Conservation (phyloP, 1,140 invertebrate genomes). For the Musca domestica region DNA sequence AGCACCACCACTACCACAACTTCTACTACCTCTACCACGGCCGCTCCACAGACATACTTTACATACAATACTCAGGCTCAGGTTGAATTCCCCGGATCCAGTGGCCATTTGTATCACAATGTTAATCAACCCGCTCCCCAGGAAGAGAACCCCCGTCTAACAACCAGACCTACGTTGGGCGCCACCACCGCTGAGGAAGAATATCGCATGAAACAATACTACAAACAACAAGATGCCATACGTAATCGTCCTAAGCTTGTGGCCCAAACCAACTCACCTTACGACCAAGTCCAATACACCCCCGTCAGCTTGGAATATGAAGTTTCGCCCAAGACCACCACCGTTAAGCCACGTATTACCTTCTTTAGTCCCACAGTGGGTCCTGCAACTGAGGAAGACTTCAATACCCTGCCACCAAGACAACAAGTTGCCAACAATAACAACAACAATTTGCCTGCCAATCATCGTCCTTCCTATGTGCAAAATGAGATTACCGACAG, state of each 20-base stretch:
- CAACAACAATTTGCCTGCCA: slow-evolving; percentile 28
- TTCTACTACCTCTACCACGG: slow-evolving; percentile 39
- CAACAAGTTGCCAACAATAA: neutral
- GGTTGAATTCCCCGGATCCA: slow-evolving; percentile 44
- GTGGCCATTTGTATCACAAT: slow-evolving; percentile 44
- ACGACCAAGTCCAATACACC: slow-evolving; percentile 45
- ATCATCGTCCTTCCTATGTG: slow-evolving; percentile 41
- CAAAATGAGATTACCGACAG: slow-evolving; percentile 46
- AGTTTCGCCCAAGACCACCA: slow-evolving; percentile 34
- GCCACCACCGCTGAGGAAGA: slow-evolving; percentile 38
- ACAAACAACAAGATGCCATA: slow-evolving; percentile 50
- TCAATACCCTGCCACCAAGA: slow-evolving; percentile 29
- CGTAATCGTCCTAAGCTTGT: slow-evolving; percentile 42
- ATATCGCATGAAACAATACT: slow-evolving; percentile 50
- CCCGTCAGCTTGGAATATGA: slow-evolving; percentile 37
- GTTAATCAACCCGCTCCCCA: slow-evolving; percentile 30
- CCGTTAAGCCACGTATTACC: slow-evolving; percentile 36
- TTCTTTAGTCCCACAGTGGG: slow-evolving; percentile 37
- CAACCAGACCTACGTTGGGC: slow-evolving; percentile 36
- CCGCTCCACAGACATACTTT: slow-evolving; percentile 38
- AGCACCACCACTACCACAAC: slow-evolving; percentile 35
- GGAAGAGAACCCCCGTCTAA: slow-evolving; percentile 37
- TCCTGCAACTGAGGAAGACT: slow-evolving; percentile 41
- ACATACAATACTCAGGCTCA: slow-evolving; percentile 42
- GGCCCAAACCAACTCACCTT: slow-evolving; percentile 39